A percentile compares a stretch with the other conserved stretches of the same genome.
phyloP scores from a whole-genome alignment of 37 sponge, comb jelly and placozoan species.

The Chondrilla cf. caribensis region DNA sequence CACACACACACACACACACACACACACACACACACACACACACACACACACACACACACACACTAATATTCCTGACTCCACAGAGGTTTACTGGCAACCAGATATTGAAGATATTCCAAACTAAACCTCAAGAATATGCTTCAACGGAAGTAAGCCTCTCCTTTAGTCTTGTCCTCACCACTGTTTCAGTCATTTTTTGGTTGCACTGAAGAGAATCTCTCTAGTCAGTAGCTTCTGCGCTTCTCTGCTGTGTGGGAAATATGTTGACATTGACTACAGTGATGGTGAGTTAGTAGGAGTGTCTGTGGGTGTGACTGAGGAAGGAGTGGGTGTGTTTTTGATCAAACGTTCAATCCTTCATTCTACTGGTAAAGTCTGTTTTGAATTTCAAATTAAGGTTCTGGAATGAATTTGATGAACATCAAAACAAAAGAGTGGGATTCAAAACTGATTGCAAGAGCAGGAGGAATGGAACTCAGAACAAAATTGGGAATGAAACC shows the following conservation, averaged over 20 bases:
- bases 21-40: too few relatives aligned
- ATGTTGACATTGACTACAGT: slow-evolving; percentile 88
- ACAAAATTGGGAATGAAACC: slow-evolving; percentile 59
- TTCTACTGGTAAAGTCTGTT: too few relatives aligned
- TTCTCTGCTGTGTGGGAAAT: slow-evolving; percentile 68
- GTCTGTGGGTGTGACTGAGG: not conserved
- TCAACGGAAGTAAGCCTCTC: slow-evolving; percentile 48
- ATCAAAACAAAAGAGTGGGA: slow-evolving; percentile 78
- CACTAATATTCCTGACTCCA: not conserved
- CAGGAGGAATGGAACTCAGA: slow-evolving; percentile 56
- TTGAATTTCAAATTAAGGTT: slow-evolving; percentile 39
- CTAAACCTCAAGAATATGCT: slow-evolving; percentile 4
- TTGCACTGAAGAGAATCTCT: slow-evolving; percentile 60
- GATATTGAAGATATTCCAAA: slow-evolving; percentile 74
- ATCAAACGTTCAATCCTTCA: too few relatives aligned
- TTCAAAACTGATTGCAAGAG: slow-evolving; percentile 10
- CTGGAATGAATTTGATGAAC: slow-evolving; percentile 96
- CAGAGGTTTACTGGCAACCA: slow-evolving; percentile 91
- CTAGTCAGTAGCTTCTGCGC: slow-evolving; percentile 90
- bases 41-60: too few relatives aligned
- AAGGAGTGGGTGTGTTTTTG: not conserved
- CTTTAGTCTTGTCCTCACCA: not conserved
- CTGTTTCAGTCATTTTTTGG: not conserved
- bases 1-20: too few relatives aligned
- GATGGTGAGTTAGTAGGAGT: slow-evolving; percentile 75